Conservation (phyloP, 2,113 vertebrate species). For the Sula dactylatra region DNA sequence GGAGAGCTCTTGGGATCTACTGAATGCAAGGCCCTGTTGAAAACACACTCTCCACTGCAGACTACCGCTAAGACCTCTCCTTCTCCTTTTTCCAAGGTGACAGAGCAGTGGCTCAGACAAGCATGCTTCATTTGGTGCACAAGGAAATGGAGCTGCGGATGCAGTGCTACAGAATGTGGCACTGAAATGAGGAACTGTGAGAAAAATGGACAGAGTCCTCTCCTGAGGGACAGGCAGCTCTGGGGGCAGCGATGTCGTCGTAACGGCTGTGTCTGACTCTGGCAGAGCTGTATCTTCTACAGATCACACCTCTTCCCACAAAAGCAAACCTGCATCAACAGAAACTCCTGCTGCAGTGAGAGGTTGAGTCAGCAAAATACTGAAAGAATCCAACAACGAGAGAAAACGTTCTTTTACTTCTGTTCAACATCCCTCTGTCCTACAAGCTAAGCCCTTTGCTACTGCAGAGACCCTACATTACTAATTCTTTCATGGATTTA, state of each 20-base stretch:
- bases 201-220: background rate
- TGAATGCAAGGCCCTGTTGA: background rate
- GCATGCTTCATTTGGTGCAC: rapidly evolving
- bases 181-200: background rate
- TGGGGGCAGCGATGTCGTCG: background rate
- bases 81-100: background rate
- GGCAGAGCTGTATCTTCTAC: background rate
- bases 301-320: background rate
- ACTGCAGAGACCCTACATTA: background rate
- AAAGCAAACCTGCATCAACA: background rate
- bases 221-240: background rate
- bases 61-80: background rate
- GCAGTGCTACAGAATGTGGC: rapidly evolving
- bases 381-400: background rate
- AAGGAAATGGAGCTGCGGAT: background rate
- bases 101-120: background rate
- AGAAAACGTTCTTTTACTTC: background rate
- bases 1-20: background rate
- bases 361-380: background rate
- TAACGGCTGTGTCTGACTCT: background rate
- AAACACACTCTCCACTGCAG: background rate
- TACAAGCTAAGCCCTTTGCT: background rate
- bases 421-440: background rate
- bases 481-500: background rate
- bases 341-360: background rate